These are phyloP conservation scores for Caenorhabditis brenneri DNA, from an alignment of 1,140 invertebrate genomes.

Conservation along the genomic window DNA sequence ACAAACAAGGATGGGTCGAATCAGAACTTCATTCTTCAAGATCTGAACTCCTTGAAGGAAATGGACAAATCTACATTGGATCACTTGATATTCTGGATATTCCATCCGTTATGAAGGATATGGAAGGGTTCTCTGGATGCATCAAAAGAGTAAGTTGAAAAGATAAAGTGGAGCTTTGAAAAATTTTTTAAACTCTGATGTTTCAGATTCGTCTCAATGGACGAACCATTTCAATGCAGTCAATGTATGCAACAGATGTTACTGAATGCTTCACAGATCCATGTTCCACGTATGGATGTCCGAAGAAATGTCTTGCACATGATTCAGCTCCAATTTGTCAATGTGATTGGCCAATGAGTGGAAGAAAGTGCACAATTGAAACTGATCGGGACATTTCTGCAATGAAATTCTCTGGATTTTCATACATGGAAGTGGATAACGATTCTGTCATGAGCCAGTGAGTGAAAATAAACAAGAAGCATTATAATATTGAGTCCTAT, in stretches of 20 bases:
- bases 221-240: not conserved
- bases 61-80: conserved; percentile 20
- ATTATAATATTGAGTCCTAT: not conserved
- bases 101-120: not conserved
- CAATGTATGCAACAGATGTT: conserved; percentile 1
- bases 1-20: conserved; percentile 44
- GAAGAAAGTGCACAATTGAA: not conserved
- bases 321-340: conserved; percentile 17
- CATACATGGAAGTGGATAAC: conserved; percentile 35
- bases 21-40: conserved; percentile 24
- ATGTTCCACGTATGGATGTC: conserved; percentile 25
- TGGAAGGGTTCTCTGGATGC: conserved; percentile 40
- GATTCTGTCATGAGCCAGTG: conserved; percentile 41
- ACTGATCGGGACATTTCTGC: not conserved
- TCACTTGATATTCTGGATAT: not conserved
- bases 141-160: conserved; percentile 10
- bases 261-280: conserved; percentile 13
- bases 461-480: not conserved
- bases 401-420: conserved; percentile 33
- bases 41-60: not conserved
- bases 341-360: conserved; percentile 45
- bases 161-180: too few species aligned
- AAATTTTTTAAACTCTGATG: not conserved
- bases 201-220: conserved; percentile 43
- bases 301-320: not conserved